Conservation (phyloP, 2,888 invertebrate genomes). For the Himalopsyche kuldschensis region DNA sequence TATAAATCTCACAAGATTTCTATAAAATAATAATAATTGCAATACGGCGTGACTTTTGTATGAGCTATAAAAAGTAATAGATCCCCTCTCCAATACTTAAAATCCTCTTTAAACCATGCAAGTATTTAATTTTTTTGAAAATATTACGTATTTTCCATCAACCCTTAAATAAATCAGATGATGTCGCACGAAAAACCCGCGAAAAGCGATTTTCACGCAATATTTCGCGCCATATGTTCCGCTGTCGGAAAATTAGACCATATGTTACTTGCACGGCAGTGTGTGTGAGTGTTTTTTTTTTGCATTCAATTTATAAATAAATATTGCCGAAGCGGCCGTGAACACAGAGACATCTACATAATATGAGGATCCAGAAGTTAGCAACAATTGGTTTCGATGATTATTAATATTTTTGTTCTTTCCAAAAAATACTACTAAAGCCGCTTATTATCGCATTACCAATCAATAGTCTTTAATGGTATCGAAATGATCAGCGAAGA, state of each 20-base stretch:
- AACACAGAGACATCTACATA: not conserved
- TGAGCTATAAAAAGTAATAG: not conserved
- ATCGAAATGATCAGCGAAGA: too few relatives aligned
- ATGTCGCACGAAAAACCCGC: not conserved
- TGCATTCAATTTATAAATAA: not conserved
- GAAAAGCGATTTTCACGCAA: not conserved
- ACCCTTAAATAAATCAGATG: not conserved
- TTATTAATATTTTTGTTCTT: too few relatives aligned
- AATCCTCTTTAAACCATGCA: not conserved
- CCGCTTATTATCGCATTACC: too few relatives aligned
- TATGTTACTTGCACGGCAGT: not conserved
- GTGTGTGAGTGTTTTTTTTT: not conserved
- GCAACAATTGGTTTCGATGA: not conserved
- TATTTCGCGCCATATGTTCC: not conserved
- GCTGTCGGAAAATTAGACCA: not conserved
- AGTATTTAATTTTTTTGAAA: not conserved
- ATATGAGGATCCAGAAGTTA: not conserved
- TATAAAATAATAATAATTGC: too few relatives aligned
- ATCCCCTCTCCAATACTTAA: not conserved
- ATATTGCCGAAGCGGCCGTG: not conserved
- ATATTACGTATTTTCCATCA: not conserved
- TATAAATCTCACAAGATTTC: too few relatives aligned
- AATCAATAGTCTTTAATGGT: too few relatives aligned
- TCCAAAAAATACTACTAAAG: too few relatives aligned
- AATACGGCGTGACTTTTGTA: too few relatives aligned